A percentile compares a stretch with the other conserved stretches of the same genome.
These are phyloP conservation scores for Campoplex capitator DNA, from an alignment of 2,888 invertebrate genomes.

Conservation along the genomic window DNA sequence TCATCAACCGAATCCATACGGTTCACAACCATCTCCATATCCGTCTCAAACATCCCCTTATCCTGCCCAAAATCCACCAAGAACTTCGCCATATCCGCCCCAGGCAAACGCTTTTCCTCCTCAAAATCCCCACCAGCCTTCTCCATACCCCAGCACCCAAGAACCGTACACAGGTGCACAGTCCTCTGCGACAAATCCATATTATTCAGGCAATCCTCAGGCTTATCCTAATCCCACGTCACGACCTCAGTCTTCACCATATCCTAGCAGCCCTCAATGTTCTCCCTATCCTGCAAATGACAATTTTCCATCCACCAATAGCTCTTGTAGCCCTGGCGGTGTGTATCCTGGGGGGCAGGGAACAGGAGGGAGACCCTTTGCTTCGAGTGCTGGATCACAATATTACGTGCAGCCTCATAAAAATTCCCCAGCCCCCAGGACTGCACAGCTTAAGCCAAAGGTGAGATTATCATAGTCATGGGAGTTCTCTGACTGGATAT, in stretches of 20 bases:
- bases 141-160: conserved; percentile 74
- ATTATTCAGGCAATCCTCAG: conserved; percentile 60
- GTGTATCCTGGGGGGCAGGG: conserved; percentile 82
- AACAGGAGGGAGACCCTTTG: conserved; percentile 75
- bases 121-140: conserved; percentile 64
- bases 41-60: conserved; percentile 50
- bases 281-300: conserved; percentile 48
- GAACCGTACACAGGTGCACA: conserved; percentile 59
- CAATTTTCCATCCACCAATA: conserved; percentile 63
- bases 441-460: conserved; percentile 75
- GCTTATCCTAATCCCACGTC: conserved; percentile 45
- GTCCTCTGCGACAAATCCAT: conserved; percentile 34
- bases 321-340: conserved; percentile 74
- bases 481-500: neutral
- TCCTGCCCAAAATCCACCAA: conserved; percentile 53
- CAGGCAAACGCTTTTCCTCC: conserved; percentile 37
- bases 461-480: conserved; percentile 75
- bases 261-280: conserved; percentile 55
- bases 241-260: conserved; percentile 65
- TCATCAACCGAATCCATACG: conserved; percentile 24
- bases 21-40: conserved; percentile 61
- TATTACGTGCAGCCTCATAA: conserved; percentile 65
- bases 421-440: conserved; percentile 79
- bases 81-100: conserved; percentile 55
- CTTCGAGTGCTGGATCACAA: conserved; percentile 72